Percentiles rank a stretch among this genome's conserved stretches.
Conservation (phyloP, 2,888 invertebrate genomes). For the Cremastobaeus sp. region DNA sequence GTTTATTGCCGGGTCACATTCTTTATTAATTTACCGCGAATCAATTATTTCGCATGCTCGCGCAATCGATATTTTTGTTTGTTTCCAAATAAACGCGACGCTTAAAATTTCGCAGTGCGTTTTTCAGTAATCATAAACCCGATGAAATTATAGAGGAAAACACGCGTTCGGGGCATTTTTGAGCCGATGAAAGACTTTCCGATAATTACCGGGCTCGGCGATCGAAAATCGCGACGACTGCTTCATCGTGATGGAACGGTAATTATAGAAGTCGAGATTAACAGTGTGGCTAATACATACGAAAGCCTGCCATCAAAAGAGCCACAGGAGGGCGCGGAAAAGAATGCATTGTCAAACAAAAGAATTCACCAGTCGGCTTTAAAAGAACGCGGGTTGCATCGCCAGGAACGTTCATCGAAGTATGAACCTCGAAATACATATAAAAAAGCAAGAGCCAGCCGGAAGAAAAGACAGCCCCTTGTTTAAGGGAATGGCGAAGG, state of each 20-base stretch:
- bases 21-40: too few relatives aligned
- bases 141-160: neutral
- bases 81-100: too few relatives aligned
- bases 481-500: conserved; percentile 48
- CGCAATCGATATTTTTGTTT: too few relatives aligned
- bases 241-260: conserved; percentile 37
- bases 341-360: conserved; percentile 62
- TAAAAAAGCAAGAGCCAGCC: conserved; percentile 39
- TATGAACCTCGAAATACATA: conserved; percentile 52
- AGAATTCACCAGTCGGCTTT: conserved; percentile 62
- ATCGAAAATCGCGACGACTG: conserved; percentile 20
- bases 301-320: conserved; percentile 58
- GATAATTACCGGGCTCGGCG: too few relatives aligned
- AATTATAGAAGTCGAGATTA: conserved; percentile 62
- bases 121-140: conserved; percentile 23
- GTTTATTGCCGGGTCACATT: too few relatives aligned
- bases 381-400: conserved; percentile 60
- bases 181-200: too few relatives aligned
- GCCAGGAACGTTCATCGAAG: conserved; percentile 56
- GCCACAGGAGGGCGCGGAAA: conserved; percentile 51
- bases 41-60: too few relatives aligned
- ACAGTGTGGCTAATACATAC: conserved; percentile 61
- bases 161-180: too few relatives aligned
- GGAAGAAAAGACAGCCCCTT: conserved; percentile 50
- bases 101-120: too few relatives aligned